phyloP scores from a whole-genome alignment of 2,113 vertebrate genomes.

The Hystrix brachyura region DNA sequence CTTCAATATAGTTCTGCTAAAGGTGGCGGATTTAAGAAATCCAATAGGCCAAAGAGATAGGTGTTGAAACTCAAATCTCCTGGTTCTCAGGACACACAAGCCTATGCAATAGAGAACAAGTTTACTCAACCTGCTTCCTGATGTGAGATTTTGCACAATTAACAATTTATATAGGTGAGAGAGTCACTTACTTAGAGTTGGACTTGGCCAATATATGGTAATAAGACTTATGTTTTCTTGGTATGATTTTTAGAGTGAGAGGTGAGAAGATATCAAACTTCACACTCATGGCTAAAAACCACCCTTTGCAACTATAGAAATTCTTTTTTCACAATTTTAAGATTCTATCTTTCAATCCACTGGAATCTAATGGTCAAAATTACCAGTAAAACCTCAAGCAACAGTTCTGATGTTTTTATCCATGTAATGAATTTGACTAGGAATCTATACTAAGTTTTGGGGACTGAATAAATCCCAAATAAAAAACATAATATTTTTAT shows the following conservation, averaged over 20 bases:
- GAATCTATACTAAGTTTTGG: not conserved
- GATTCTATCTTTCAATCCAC: not conserved
- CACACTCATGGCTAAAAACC: not conserved
- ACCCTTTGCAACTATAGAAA: not conserved
- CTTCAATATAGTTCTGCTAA: conserved; percentile 1
- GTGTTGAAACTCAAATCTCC: not conserved
- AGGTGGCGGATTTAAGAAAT: conserved; percentile 1
- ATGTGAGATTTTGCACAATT: not conserved
- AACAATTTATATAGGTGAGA: conserved; percentile 28
- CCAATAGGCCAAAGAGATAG: not conserved
- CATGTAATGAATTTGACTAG: not conserved
- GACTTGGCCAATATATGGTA: not conserved
- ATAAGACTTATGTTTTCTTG: not conserved
- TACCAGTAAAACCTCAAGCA: conserved; percentile 38
- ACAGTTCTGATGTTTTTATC: not conserved
- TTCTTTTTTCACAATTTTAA: not conserved
- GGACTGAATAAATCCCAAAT: not conserved
- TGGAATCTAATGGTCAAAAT: not conserved
- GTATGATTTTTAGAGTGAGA: not conserved
- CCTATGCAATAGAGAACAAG: not conserved
- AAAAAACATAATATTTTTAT: conserved; percentile 19
- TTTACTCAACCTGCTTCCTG: not conserved
- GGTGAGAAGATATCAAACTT: not conserved
- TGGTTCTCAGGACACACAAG: not conserved
- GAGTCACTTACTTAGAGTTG: not conserved